phyloP scores from a whole-genome alignment of 23 tunicate species.

The Trididemnum clinides region DNA sequence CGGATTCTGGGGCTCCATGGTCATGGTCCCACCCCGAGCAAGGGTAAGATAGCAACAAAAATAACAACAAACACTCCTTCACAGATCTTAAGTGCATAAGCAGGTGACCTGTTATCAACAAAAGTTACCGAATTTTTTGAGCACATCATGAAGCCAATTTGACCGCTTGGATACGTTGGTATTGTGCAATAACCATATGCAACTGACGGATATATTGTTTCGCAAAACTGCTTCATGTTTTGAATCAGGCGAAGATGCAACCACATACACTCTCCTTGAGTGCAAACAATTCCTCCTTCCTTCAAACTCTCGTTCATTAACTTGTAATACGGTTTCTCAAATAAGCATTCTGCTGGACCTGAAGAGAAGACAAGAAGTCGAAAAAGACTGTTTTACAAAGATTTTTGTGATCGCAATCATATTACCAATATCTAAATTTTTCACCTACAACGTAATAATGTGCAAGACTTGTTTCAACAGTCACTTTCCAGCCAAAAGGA shows the following conservation, averaged over 20 bases:
- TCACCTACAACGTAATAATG: no score
- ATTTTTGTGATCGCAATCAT: no score
- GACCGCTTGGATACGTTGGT: slow-evolving; percentile 97
- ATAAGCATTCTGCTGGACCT: slow-evolving; percentile 87
- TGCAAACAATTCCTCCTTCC: slow-evolving; percentile 76
- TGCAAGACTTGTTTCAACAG: no score
- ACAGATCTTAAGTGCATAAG: no score
- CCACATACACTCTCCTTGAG: slow-evolving; percentile 95
- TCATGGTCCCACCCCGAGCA: no score
- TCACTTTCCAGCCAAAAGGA: no score
- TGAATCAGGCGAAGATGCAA: slow-evolving; percentile 73
- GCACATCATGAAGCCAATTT: slow-evolving; percentile 89
- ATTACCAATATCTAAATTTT: no score
- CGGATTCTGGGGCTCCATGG: no score
- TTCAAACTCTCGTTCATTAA: slow-evolving; percentile 61
- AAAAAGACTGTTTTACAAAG: no score
- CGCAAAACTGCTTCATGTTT: slow-evolving; percentile 78
- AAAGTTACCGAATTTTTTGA: slow-evolving; percentile 36
- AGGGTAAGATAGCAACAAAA: no score
- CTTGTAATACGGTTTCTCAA: slow-evolving; percentile 82
- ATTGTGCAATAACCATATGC: slow-evolving; percentile 70
- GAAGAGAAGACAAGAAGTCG: background rate
- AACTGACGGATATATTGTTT: slow-evolving; percentile 61
- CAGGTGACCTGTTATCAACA: no score
- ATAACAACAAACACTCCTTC: no score